phyloP scores from a whole-genome alignment of 2,797 vertebrate species.

The Nyctibius grandis region DNA sequence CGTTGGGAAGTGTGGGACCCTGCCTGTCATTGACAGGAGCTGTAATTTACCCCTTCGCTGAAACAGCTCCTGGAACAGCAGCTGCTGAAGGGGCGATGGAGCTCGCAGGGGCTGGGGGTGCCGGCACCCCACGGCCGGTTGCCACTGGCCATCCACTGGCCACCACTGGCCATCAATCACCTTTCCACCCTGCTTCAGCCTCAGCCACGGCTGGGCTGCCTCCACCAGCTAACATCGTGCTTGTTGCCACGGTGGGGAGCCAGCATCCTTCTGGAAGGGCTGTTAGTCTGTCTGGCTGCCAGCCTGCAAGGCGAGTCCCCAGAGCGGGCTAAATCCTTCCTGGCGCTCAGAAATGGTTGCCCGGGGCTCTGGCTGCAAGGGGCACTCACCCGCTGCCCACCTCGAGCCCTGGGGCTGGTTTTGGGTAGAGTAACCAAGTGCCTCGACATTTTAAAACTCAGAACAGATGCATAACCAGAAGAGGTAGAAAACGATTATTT shows the following conservation, averaged over 20 bases:
- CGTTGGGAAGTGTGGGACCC: neutral
- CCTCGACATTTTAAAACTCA: neutral
- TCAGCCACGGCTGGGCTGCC: fast-evolving
- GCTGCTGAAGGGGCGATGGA: neutral
- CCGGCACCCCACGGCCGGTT: fast-evolving
- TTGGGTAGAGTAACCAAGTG: neutral
- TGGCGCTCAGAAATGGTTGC: neutral
- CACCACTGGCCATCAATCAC: neutral
- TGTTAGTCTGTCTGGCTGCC: neutral
- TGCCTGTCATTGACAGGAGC: neutral
- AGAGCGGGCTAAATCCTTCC: neutral
- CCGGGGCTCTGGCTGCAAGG: neutral
- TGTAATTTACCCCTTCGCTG: neutral
- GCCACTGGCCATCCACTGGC: neutral
- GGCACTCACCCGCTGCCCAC: neutral
- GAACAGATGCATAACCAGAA: neutral
- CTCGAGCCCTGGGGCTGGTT: neutral
- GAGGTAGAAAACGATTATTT: neutral
- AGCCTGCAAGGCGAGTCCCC: neutral
- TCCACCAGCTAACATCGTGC: neutral
- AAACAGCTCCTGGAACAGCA: neutral
- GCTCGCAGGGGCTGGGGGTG: neutral
- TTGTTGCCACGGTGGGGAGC: slow-evolving; percentile 46
- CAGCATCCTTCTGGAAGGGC: neutral
- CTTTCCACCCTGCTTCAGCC: neutral